These are phyloP conservation scores for Antheraea mylitta DNA, from an alignment of 1,140 invertebrate species.

Conservation along the genomic window DNA sequence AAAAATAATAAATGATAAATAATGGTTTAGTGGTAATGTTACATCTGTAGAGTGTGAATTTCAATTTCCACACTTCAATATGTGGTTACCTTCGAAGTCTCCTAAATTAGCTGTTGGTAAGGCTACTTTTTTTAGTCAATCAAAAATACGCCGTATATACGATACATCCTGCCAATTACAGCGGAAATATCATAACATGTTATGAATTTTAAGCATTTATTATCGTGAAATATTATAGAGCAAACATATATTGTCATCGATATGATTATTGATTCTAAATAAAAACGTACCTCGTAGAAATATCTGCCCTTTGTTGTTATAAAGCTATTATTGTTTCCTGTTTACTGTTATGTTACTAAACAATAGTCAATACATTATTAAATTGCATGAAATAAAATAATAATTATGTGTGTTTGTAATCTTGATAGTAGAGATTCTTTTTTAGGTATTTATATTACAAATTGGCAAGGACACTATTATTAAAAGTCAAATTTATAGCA, in stretches of 20 bases:
- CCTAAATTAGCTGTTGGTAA: conserved; percentile 69
- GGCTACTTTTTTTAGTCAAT: conserved; percentile 56
- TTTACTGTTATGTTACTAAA: background rate
- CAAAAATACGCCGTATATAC: conserved; percentile 33
- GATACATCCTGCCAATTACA: conserved; percentile 69
- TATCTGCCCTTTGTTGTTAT: background rate
- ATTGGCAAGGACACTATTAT: too few relatives aligned
- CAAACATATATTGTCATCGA: background rate
- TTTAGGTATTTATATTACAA: too few relatives aligned
- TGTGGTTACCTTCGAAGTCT: conserved; percentile 69
- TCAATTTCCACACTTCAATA: conserved; percentile 30
- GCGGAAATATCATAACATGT: conserved; percentile 66
- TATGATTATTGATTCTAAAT: conserved; percentile 1
- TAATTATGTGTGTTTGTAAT: too few relatives aligned
- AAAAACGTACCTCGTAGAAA: background rate
- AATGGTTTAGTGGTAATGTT: conserved; percentile 27
- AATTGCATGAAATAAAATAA: background rate
- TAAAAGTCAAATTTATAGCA: too few relatives aligned
- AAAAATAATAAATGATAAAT: conserved; percentile 23
- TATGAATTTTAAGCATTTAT: conserved; percentile 51
- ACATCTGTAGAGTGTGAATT: conserved; percentile 8
- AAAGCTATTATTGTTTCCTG: background rate
- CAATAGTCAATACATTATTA: background rate
- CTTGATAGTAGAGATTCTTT: too few relatives aligned
- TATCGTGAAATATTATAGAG: background rate